A percentile compares a stretch with the other conserved stretches of the same genome.
Conservation (phyloP, 2,113 vertebrate species). For the Hyla sarda region DNA sequence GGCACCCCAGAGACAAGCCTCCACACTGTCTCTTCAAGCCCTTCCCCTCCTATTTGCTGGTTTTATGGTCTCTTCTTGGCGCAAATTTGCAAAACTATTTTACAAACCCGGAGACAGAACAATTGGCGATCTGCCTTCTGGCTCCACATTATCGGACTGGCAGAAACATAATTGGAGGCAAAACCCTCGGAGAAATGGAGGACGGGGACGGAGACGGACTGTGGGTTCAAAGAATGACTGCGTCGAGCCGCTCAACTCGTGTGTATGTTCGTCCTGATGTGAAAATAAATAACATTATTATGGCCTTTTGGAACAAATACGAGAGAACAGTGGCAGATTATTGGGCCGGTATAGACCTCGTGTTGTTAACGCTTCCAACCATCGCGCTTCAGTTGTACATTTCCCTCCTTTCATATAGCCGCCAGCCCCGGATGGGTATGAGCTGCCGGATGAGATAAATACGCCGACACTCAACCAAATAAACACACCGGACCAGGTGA, state of each 20-base stretch:
- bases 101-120: slow-evolving; percentile 53
- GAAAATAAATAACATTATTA: slow-evolving; percentile 52
- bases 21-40: slow-evolving; percentile 37
- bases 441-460: slow-evolving; percentile 18
- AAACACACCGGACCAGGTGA: background rate
- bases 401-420: background rate
- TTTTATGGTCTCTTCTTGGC: slow-evolving; percentile 43
- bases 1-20: slow-evolving; percentile 21
- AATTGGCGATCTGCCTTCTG: slow-evolving; percentile 54
- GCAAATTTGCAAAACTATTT: slow-evolving; percentile 26
- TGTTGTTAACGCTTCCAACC: slow-evolving; percentile 16
- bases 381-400: background rate
- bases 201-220: slow-evolving; percentile 5
- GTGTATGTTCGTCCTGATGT: slow-evolving; percentile 24
- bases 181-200: slow-evolving; percentile 28
- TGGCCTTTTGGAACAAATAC: slow-evolving; percentile 16
- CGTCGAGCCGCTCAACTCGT: slow-evolving; percentile 4
- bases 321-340: slow-evolving; percentile 37
- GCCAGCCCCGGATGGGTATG: background rate
- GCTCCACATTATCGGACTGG: slow-evolving; percentile 13
- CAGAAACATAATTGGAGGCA: slow-evolving; percentile 41
- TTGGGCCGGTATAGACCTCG: slow-evolving; percentile 28
- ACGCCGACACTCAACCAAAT: slow-evolving; percentile 21
- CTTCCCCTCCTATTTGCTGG: slow-evolving; percentile 29
- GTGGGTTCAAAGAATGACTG: slow-evolving; percentile 28